Conservation (phyloP, 2,888 invertebrate species). For the Isoperla grammatica region DNA sequence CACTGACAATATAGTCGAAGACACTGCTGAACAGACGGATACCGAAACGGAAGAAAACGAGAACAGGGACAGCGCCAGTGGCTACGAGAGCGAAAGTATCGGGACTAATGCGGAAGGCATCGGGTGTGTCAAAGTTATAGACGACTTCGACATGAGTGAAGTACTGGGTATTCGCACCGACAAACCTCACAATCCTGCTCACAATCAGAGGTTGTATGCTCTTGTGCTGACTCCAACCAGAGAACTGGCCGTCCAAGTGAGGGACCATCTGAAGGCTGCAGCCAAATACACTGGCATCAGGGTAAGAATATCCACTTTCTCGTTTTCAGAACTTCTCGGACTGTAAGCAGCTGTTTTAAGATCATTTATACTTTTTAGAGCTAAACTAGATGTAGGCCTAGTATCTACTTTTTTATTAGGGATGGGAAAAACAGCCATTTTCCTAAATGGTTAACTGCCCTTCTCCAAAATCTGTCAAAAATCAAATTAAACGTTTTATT, state of each 20-base stretch:
- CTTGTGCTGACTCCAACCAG: constrained; percentile 92
- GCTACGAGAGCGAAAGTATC: constrained; percentile 28
- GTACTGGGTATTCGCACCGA: constrained; percentile 44
- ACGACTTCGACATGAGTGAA: constrained; percentile 36
- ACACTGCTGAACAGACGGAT: no score
- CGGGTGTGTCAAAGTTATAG: constrained; percentile 57
- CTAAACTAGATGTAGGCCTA: no score
- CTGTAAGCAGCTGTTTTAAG: not conserved
- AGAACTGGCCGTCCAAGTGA: constrained; percentile 93
- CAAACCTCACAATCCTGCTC: not conserved
- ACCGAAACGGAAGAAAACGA: constrained; percentile 31
- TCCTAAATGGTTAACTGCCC: no score
- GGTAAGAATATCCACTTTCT: constrained; percentile 39
- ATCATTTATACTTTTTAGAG: no score
- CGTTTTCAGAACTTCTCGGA: not conserved
- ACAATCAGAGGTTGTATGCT: constrained; percentile 57
- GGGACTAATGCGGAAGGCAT: constrained; percentile 41
- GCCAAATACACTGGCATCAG: constrained; percentile 73
- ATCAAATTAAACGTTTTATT: no score
- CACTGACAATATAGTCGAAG: no score
- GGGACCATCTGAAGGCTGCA: constrained; percentile 71
- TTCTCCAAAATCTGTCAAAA: no score
- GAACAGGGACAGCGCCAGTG: constrained; percentile 28
- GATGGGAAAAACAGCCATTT: no score
- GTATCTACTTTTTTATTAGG: no score